phyloP scores from a whole-genome alignment of 2,797 vertebrate genomes.

The Catamblyrhynchus diadema region DNA sequence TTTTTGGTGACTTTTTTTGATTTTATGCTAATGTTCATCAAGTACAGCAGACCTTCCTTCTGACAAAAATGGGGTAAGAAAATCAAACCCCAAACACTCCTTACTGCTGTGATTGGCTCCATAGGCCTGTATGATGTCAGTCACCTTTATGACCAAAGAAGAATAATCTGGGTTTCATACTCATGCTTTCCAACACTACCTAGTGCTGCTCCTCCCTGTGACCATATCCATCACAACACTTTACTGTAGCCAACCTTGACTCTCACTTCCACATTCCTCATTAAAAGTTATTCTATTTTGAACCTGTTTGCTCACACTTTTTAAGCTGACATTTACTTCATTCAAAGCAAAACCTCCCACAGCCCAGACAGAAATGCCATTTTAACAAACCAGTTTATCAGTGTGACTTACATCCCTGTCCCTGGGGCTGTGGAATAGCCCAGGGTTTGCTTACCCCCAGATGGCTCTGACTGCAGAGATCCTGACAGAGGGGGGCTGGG shows the following conservation, averaged over 20 bases:
- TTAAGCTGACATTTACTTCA: background rate
- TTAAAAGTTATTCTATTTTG: background rate
- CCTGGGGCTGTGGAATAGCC: background rate
- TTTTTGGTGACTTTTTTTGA: background rate
- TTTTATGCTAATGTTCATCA: background rate
- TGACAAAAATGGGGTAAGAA: background rate
- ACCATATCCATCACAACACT: background rate
- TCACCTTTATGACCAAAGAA: background rate
- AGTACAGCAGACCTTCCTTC: background rate
- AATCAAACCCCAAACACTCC: background rate
- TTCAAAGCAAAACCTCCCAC: background rate
- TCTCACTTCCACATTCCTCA: background rate
- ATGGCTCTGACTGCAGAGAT: constrained; percentile 96
- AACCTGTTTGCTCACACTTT: background rate
- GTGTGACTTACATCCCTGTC: rapidly evolving
- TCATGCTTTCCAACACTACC: background rate
- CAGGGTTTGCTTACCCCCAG: constrained; percentile 87
- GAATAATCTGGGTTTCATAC: background rate
- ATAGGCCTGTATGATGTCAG: background rate
- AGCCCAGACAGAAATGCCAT: background rate
- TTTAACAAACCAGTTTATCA: background rate
- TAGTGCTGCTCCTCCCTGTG: background rate
- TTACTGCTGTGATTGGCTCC: background rate
- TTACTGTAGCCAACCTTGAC: background rate
- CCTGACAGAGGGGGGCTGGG: constrained; percentile 92